Evolutionary conservation across 2,888 invertebrate species (phyloP), one percentile per base, ranked within the genome.

Genomic region (Dryococelus australis): DNA sequence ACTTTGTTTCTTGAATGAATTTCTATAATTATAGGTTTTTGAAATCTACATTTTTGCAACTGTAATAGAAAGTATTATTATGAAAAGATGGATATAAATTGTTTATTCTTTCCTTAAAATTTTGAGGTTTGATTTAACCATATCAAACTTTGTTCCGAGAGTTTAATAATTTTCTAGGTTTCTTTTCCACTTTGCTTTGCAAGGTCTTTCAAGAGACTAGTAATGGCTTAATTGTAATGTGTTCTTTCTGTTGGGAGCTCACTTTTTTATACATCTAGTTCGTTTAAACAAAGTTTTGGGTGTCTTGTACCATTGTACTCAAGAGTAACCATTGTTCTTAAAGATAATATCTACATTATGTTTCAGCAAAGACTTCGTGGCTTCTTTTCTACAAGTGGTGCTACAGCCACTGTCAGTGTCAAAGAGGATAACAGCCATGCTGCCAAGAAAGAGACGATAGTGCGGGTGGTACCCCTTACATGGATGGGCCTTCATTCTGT

Each of bases 401-500:
- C 85, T 16, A 53, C 85, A 43, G 35, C 88, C 51, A 81, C 26
- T 9, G 26, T 24, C 43, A 47, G 47, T 80, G 86, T 85, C 83
- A 81, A 43, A 78, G 87, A 87, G 83, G 51, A 83, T 53, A 35
- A 24, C 24, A 27, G 16, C 51, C 24, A 86, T n/a, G 79, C 85
- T 28, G 24, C n/a, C 81, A 88, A 86, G 28, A 87, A 86, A 83
- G 65, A 85, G 47, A 88, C 88, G 16, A 43, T 89, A 12, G 88
- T 89, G 12, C 85, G 88, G 78, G 88, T 88, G 43, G 89, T 89
- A 9, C 89, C 89, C 6, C 86, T 88, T 5, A 88, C 88, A 20
- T 89, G 89, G 89, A 86, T 83, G 51, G 87, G 86, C 27, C 53
- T 87, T 13, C 27, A 80, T 2, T 51, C 83, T 27, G 20, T 84